Evolutionary conservation across 2,888 invertebrate genomes (phyloP).

Genomic region (Latrodectus hesperus): DNA sequence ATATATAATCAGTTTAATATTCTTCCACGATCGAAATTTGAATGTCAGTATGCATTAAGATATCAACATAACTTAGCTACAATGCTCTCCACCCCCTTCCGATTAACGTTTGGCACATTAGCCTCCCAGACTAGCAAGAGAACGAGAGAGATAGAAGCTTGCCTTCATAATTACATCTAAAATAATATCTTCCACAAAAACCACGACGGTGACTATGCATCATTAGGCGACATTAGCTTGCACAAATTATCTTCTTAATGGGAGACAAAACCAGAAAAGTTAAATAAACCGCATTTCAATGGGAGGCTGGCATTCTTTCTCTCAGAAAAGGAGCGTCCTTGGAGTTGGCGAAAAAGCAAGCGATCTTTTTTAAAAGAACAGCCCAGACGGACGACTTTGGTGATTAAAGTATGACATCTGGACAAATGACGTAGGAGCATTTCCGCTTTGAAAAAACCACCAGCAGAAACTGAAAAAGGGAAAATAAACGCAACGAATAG

Average conservation of each 20-base stretch:
- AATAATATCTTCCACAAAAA: background rate
- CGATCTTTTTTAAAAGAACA: background rate
- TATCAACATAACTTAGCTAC: too few species aligned
- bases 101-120: too few species aligned
- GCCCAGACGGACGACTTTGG: constrained; percentile 41
- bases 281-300: background rate
- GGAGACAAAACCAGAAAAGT: background rate
- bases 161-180: too few species aligned
- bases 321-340: background rate
- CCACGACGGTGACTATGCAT: background rate
- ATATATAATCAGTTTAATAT: too few species aligned
- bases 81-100: too few species aligned
- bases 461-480: constrained; percentile 6
- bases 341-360: background rate
- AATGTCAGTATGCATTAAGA: too few species aligned
- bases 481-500: constrained; percentile 10
- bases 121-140: too few species aligned
- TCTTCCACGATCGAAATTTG: too few species aligned
- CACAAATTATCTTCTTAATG: background rate
- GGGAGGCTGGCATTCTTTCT: background rate
- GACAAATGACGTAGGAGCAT: constrained; percentile 55
- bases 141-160: too few species aligned
- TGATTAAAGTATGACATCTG: constrained; percentile 50
- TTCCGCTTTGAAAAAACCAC: constrained; percentile 30
- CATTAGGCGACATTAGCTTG: background rate